These are phyloP conservation scores for Sarcophaga subvicina DNA, from an alignment of 2,888 invertebrate species.

Conservation along the genomic window DNA sequence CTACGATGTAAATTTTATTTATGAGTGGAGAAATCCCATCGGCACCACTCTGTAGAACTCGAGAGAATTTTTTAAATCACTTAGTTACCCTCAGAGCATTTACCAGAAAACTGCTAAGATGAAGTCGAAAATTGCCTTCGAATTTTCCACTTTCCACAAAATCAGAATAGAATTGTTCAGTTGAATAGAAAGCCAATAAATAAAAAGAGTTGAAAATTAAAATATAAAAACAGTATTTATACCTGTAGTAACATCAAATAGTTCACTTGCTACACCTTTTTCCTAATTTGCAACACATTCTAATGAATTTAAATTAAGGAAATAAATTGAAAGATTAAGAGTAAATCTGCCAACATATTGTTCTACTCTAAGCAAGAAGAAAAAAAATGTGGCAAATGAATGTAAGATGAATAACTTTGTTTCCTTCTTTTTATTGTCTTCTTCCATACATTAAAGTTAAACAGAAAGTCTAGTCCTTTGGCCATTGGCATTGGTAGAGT, in stretches of 20 bases:
- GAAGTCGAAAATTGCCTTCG: too few species aligned
- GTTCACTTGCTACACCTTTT: background rate
- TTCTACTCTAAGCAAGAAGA: background rate
- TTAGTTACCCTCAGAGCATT: too few species aligned
- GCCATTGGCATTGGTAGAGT: constrained; percentile 15
- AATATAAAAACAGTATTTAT: too few species aligned
- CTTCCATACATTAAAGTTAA: constrained; percentile 2
- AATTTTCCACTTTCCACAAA: too few species aligned
- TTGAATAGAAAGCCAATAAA: too few species aligned
- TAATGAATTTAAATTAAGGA: constrained; percentile 50
- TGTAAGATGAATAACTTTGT: constrained; percentile 52
- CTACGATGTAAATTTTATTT: too few species aligned
- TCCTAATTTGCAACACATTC: background rate
- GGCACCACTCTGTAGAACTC: too few species aligned
- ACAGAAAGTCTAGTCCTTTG: constrained; percentile 17
- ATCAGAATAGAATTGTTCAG: too few species aligned
- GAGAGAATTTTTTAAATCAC: too few species aligned
- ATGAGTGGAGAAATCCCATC: too few species aligned
- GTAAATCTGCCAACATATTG: background rate
- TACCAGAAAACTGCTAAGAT: too few species aligned
- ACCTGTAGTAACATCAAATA: background rate
- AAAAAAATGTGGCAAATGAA: constrained; percentile 30
- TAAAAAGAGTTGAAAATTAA: too few species aligned
- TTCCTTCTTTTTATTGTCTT: background rate
- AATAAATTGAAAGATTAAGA: constrained; percentile 31